Evolutionary conservation across 2,888 invertebrate genomes (phyloP).

Genomic region (Sacculina carcini): DNA sequence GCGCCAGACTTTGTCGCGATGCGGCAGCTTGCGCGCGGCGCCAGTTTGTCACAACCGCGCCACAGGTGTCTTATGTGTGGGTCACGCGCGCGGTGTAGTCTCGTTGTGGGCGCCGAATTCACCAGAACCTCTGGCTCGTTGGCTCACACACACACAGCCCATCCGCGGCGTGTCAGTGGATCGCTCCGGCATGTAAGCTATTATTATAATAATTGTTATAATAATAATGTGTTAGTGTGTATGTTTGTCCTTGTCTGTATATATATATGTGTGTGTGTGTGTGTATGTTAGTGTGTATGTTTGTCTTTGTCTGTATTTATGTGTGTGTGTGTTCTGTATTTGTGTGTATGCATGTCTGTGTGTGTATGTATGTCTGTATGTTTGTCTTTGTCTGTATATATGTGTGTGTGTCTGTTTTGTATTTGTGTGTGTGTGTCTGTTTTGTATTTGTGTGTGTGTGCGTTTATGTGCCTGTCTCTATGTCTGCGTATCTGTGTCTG

Average conservation of each 20-base stretch:
- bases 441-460: background rate
- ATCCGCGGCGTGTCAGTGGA: constrained; percentile 58
- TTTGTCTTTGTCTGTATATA: too few species aligned
- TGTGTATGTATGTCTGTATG: too few species aligned
- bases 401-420: too few species aligned
- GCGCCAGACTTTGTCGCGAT: constrained; percentile 41
- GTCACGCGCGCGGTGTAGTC: constrained; percentile 61
- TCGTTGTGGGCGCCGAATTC: constrained; percentile 83
- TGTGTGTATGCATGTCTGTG: too few species aligned
- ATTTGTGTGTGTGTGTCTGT: too few species aligned
- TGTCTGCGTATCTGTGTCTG: constrained; percentile 1
- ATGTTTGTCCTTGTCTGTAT: too few species aligned
- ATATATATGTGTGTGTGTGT: too few species aligned
- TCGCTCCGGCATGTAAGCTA: constrained; percentile 44
- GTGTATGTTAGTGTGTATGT: too few species aligned
- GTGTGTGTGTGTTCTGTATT: too few species aligned
- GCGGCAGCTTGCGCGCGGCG: constrained; percentile 47
- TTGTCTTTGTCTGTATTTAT: too few species aligned
- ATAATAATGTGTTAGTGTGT: background rate
- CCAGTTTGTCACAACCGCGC: constrained; percentile 85
- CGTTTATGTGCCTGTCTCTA: background rate
- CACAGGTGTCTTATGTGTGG: constrained; percentile 74
- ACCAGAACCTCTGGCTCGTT: constrained; percentile 57
- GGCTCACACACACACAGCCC: constrained; percentile 66
- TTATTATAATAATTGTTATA: constrained; percentile 4